phyloP scores from a whole-genome alignment of 2,797 vertebrate species.

The Sebastes trivittatus region DNA sequence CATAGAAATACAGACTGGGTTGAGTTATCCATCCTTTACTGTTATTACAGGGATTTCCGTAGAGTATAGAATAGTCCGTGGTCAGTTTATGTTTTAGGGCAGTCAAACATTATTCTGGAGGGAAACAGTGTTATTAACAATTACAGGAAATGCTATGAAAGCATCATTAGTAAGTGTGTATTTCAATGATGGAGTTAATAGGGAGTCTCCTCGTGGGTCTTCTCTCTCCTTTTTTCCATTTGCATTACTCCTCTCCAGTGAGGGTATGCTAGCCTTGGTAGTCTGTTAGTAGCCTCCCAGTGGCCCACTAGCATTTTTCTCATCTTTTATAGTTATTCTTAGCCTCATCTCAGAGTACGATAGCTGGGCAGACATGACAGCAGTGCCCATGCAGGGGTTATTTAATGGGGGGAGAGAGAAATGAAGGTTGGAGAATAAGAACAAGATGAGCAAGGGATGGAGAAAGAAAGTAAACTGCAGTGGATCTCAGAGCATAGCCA shows the following conservation, averaged over 20 bases:
- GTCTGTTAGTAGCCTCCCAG: slow-evolving; percentile 30
- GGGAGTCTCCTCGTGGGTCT: not conserved
- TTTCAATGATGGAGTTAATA: slow-evolving; percentile 8
- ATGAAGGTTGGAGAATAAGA: slow-evolving; percentile 8
- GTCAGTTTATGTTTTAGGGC: not conserved
- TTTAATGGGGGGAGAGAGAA: slow-evolving; percentile 19
- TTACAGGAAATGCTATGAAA: not conserved
- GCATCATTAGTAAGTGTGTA: slow-evolving; percentile 2
- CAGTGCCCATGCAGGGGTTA: slow-evolving; percentile 31
- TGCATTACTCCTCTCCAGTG: not conserved
- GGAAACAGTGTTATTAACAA: slow-evolving; percentile 8
- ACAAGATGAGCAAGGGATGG: slow-evolving; percentile 4
- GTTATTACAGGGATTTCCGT: not conserved
- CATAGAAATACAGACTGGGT: not conserved
- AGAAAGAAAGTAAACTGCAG: not conserved
- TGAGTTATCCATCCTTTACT: not conserved
- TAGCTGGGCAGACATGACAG: slow-evolving; percentile 46
- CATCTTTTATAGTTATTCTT: slow-evolving; percentile 62
- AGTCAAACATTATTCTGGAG: not conserved
- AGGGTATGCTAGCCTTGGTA: not conserved
- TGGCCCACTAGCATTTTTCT: slow-evolving; percentile 35
- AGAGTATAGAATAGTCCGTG: not conserved
- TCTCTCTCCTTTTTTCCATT: slow-evolving; percentile 2
- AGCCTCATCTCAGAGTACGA: slow-evolving; percentile 26
- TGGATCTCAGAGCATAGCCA: slow-evolving; percentile 2